Base-by-base conservation (phyloP, 2,113 vertebrate genomes). In the Clarias macrocephalus region DNA sequence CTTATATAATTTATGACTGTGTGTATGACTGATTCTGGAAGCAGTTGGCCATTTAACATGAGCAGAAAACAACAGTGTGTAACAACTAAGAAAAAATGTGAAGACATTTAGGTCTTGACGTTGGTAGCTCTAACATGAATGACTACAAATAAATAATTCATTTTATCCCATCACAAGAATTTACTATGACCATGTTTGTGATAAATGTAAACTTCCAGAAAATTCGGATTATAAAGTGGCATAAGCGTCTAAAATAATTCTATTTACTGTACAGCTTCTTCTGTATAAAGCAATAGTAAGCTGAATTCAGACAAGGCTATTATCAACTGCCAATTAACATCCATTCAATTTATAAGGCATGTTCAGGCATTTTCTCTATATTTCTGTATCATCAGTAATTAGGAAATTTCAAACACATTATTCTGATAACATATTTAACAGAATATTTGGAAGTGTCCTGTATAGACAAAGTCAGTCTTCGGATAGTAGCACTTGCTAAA, bases 401-500 rank as follows among this genome's bases (percentile, higher is more conserved):
- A 48, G 18, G 19, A 73, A 23, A 75, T 60, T 42, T 85, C 25
- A 75, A 15, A 72, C 75, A 25, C 25, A 84, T 84, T 72, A 37
- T 68, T 30, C 21, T 3, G 25, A 25, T 33, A 30, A 84, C 19
- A 7, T 54, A 28, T 52, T 28, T 54, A 66, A 52, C 25, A 23
- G 16, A 28, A 68, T 19, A 48, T 48, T 42, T 48, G 10, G 62
- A 62, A 66, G 25, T 66, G 25, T 52, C 66, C 23, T 25, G 21
- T 82, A 80, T 76, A 73, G 84, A 77, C 57, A 80, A 63, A 86
- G 57, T 42, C 56, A 82, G 72, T 76, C 23, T 73, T 76, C 68
- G 82, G 68, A 84, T 81, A 77, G 30, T 2, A 54, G 25, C 25
- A 59, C 65, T 80, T 90, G 70, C 88, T 86, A 84, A 87, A 87